A percentile compares a stretch with the other conserved stretches of the same genome.
These are phyloP conservation scores for Chloropsis cyanopogon DNA, from an alignment of 2,113 vertebrate genomes.

Conservation along the genomic window DNA sequence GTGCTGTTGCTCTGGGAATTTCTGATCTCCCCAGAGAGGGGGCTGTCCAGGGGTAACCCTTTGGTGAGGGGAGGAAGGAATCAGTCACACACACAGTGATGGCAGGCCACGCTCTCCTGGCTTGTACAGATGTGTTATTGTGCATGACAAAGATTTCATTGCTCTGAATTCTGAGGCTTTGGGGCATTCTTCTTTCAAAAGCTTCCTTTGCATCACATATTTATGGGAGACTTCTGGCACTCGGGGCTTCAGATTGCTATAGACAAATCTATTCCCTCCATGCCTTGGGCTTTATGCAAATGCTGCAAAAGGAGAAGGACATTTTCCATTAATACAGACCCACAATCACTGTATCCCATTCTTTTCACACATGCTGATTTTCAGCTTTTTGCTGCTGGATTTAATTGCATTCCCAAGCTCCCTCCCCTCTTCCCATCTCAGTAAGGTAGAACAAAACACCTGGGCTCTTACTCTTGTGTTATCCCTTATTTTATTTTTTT, in stretches of 20 bases:
- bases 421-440: neutral
- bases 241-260: neutral
- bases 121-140: neutral
- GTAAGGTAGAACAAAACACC: neutral
- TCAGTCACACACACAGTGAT: neutral
- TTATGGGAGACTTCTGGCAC: neutral
- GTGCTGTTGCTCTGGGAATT: neutral
- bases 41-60: neutral
- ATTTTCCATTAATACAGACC: constrained; percentile 5
- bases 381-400: neutral
- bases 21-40: neutral
- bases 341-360: neutral
- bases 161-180: neutral
- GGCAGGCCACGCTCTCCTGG: neutral
- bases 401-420: constrained; percentile 21
- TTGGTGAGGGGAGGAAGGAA: neutral
- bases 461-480: neutral
- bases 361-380: neutral
- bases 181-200: neutral
- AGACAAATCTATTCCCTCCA: neutral
- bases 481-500: too few relatives aligned
- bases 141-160: neutral
- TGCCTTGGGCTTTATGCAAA: neutral
- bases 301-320: neutral
- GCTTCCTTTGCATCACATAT: neutral